Base-by-base conservation (phyloP, 2,888 invertebrate genomes). In the Congeria kusceri region DNA sequence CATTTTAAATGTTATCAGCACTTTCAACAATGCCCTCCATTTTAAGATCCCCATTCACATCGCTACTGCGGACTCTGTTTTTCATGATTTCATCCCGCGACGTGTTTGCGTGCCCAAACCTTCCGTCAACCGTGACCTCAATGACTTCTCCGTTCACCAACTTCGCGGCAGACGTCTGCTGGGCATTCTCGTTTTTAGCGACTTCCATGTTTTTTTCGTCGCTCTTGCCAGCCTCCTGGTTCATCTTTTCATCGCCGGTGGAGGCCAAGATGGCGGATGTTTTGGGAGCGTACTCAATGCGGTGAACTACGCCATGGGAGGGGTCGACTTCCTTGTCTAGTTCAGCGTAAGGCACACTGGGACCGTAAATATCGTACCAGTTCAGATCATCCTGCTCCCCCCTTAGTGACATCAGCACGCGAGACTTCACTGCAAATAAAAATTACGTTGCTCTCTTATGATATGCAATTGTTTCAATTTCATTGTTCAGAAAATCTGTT, bases 321-420 rank as follows among this genome's bases (percentile, higher is more conserved):
- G 49, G 25, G 20, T 64, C 64, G 18, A 62, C 47, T 62, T 76
- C 78, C 23, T 74, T 70, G 20, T 86, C 85, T 13, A 63, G 72
- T 44, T 77, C 79, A 28, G 78, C 80, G 58, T 79, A 67, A 1
- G 87, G 87, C 62, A 83, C 67, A 62, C 73, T 71, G 0, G 86
- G 86, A 11, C 86, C 87, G 56, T 84, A 84, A 11, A 84, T 80
- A 56, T 84, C 83, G 59, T 86, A 82, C 81, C 81, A 84, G 32
- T 76, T 85, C 47, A 83, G 71, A 47, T 89, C 90, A 68, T 89
- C 90, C n/a, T 84, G 77, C 28, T 91, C 91, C 20, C 88, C 89
- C 47, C 83, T 81, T 49, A 91, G 64, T 7, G 91, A 91, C 85
- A 91, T 82, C 77, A 91, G 83, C 71, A 91, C 90, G 47, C 91